Percentiles rank a stretch among this genome's conserved stretches.
These are phyloP conservation scores for Hedya salicella DNA, from an alignment of 2,888 invertebrate genomes.

Conservation along the genomic window DNA sequence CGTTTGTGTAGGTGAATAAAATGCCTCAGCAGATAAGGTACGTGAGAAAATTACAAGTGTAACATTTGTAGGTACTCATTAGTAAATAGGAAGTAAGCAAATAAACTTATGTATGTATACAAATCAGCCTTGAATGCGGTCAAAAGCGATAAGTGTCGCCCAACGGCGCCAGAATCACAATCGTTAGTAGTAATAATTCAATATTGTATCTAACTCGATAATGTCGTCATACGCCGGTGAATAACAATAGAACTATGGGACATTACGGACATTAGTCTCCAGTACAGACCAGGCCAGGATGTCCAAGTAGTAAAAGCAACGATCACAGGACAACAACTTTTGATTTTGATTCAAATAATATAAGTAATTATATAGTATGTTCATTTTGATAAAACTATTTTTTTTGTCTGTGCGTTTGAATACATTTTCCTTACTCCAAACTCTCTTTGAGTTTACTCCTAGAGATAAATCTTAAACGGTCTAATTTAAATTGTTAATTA, in stretches of 20 bases:
- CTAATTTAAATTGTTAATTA: conserved; percentile 38
- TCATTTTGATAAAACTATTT: too few species aligned
- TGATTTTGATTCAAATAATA: conserved; percentile 4
- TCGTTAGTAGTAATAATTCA: conserved; percentile 59
- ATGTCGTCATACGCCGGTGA: conserved; percentile 47
- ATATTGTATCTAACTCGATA: conserved; percentile 53
- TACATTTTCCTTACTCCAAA: conserved; percentile 5
- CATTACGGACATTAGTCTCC: conserved; percentile 45
- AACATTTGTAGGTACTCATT: conserved; percentile 15
- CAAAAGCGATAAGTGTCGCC: conserved; percentile 55
- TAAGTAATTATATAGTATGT: too few species aligned
- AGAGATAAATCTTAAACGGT: conserved; percentile 14
- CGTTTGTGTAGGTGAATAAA: conserved; percentile 4
- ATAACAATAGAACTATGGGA: conserved; percentile 53
- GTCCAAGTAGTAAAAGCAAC: conserved; percentile 8
- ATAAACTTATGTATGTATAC: conserved; percentile 34
- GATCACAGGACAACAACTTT: not conserved
- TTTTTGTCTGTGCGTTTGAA: conserved; percentile 9
- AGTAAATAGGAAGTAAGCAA: conserved; percentile 43
- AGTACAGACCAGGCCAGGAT: conserved; percentile 19
- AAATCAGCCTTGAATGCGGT: conserved; percentile 54
- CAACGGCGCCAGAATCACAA: conserved; percentile 51
- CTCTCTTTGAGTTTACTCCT: not conserved
- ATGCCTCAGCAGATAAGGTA: conserved; percentile 6
- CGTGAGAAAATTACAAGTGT: conserved; percentile 27